These are phyloP conservation scores for Aselliscus stoliczkanus DNA, from an alignment of 2,797 vertebrate species.

Conservation along the genomic window DNA sequence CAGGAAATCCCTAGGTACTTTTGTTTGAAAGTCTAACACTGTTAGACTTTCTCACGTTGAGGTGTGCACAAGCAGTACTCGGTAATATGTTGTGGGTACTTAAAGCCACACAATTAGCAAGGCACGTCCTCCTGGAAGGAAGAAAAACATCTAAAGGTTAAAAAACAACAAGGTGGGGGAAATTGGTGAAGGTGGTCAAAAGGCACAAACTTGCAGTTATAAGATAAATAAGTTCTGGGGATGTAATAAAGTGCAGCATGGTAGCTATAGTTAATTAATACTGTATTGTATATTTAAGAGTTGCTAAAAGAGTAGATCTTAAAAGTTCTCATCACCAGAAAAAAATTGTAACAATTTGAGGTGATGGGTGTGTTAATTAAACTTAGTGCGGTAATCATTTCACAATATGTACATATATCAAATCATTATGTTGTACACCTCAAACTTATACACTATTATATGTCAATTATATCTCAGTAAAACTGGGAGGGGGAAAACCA, in stretches of 20 bases:
- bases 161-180: not conserved
- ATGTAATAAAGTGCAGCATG: not conserved
- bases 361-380: not conserved
- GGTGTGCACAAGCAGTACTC: not conserved
- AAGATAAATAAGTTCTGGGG: not conserved
- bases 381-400: not conserved
- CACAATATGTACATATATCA: not conserved
- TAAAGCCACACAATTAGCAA: not conserved
- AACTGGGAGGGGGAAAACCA: not conserved
- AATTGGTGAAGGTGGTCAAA: not conserved
- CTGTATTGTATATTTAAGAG: not conserved
- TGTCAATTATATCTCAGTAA: not conserved
- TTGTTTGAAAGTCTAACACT: not conserved
- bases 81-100: not conserved
- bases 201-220: not conserved
- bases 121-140: not conserved
- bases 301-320: not conserved
- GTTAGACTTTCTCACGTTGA: not conserved
- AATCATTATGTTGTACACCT: not conserved
- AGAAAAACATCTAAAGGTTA: constrained; percentile 1
- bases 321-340: not conserved
- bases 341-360: not conserved
- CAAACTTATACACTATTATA: not conserved
- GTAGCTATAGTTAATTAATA: not conserved
- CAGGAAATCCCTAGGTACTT: constrained; percentile 6